phyloP scores from a whole-genome alignment of 2,888 invertebrate genomes.

The Ryuthela nishihirai region DNA sequence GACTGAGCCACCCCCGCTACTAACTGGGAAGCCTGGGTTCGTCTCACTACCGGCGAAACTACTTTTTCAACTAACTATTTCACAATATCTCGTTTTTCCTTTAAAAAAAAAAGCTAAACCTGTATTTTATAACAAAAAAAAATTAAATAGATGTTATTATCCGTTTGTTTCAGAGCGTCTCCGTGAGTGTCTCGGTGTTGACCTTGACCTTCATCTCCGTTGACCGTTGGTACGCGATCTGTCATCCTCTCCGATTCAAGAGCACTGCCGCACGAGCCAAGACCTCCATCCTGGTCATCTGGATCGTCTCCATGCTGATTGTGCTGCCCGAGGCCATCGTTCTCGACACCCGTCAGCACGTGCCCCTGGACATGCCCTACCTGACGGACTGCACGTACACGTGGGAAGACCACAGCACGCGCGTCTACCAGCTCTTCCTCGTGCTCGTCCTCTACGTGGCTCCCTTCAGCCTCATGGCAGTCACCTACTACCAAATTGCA shows the following conservation, averaged over 20 bases:
- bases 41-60: no score
- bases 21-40: no score
- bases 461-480: conserved; percentile 76
- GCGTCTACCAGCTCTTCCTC: conserved; percentile 33
- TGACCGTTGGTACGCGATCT: conserved; percentile 94
- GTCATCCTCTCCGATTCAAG: conserved; percentile 81
- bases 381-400: conserved; percentile 68
- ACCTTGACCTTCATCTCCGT: conserved; percentile 91
- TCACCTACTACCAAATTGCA: conserved; percentile 79
- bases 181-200: conserved; percentile 85
- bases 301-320: conserved; percentile 65
- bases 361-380: conserved; percentile 55
- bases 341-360: conserved; percentile 59
- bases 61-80: no score
- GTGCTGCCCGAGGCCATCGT: conserved; percentile 64
- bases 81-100: no score
- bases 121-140: no score
- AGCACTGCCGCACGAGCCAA: conserved; percentile 77
- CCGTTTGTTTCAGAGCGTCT: conserved; percentile 72
- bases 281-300: conserved; percentile 74
- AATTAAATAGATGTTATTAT: no score
- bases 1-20: no score
- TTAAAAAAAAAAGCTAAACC: no score
- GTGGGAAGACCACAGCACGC: conserved; percentile 67
- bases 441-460: conserved; percentile 68